A percentile compares a stretch with the other conserved stretches of the same genome.
phyloP scores from a whole-genome alignment of 2,888 invertebrate species.

The Pristionchus japonicus region DNA sequence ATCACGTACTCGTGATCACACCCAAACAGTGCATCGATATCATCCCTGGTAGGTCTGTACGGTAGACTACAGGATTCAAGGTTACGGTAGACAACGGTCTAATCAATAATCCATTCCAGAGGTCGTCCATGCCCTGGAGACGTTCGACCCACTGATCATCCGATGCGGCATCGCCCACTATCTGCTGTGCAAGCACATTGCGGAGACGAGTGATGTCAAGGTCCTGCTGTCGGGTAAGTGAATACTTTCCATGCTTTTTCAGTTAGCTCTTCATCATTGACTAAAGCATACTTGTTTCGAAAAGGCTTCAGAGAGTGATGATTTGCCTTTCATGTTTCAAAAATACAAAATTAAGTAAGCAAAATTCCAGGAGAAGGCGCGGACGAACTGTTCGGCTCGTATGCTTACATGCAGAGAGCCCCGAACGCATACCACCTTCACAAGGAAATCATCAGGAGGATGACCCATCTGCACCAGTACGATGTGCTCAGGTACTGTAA shows the following conservation, averaged over 20 bases:
- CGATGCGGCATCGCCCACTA: slow-evolving; percentile 74
- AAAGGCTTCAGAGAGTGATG: no score
- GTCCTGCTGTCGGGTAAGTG: slow-evolving; percentile 70
- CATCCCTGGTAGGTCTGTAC: slow-evolving; percentile 62
- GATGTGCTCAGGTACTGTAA: slow-evolving; percentile 66
- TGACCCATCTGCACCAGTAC: slow-evolving; percentile 73
- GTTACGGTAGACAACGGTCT: not conserved
- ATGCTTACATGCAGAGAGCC: slow-evolving; percentile 74
- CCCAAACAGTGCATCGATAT: slow-evolving; percentile 70
- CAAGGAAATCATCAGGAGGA: slow-evolving; percentile 69
- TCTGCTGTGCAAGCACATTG: slow-evolving; percentile 72
- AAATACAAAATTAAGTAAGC: not conserved
- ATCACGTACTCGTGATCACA: slow-evolving; percentile 72
- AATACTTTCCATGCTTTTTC: not conserved
- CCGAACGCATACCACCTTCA: slow-evolving; percentile 72
- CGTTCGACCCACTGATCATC: slow-evolving; percentile 73
- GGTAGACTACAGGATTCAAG: not conserved
- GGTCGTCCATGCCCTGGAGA: slow-evolving; percentile 73
- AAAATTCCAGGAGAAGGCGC: slow-evolving; percentile 70
- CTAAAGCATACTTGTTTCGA: not conserved
- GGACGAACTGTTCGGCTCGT: slow-evolving; percentile 74
- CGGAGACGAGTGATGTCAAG: slow-evolving; percentile 71
- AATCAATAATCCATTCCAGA: slow-evolving; percentile 55
- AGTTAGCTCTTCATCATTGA: no score
- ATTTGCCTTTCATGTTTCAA: not conserved